Conservation (phyloP, 2,797 vertebrate species). For the Lycodopsis pacificus region DNA sequence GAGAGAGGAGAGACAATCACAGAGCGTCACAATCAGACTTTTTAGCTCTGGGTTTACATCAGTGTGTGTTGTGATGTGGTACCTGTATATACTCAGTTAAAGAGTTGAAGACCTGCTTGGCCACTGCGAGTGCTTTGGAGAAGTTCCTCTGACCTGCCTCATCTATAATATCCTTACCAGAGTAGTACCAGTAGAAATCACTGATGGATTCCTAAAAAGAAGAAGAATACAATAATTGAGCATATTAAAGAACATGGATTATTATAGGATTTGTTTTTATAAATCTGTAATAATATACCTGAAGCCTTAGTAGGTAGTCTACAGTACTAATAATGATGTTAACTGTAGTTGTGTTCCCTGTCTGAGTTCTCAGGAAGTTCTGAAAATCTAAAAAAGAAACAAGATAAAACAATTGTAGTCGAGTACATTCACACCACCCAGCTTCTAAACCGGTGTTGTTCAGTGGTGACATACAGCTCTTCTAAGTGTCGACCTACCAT, state of each 20-base stretch:
- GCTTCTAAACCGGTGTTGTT: neutral
- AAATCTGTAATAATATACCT: conserved; percentile 81
- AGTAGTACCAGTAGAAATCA: conserved; percentile 99
- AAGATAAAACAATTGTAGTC: conserved; percentile 3
- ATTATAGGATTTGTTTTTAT: neutral
- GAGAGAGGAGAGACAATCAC: neutral
- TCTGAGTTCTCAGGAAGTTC: conserved; percentile 97
- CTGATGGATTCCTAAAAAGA: conserved; percentile 94
- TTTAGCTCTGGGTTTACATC: neutral
- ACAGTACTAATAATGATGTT: conserved; percentile 99
- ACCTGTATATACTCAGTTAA: conserved; percentile 99
- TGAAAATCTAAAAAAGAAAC: conserved; percentile 90
- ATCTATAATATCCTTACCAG: conserved; percentile 96
- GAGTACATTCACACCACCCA: neutral
- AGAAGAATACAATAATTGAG: neutral
- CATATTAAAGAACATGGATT: neutral
- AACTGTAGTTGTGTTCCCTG: conserved; percentile 98
- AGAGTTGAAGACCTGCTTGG: conserved; percentile 99
- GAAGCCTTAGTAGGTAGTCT: conserved; percentile 96
- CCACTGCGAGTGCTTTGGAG: conserved; percentile 95
- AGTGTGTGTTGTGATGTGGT: conserved; percentile 22
- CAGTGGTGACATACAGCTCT: conserved; percentile 7
- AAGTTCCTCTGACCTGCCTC: conserved; percentile 98
- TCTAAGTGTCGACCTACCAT: conserved; percentile 84
- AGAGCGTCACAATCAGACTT: neutral